These are phyloP conservation scores for Microplitis deprimator DNA, from an alignment of 2,888 invertebrate genomes.

Conservation along the genomic window DNA sequence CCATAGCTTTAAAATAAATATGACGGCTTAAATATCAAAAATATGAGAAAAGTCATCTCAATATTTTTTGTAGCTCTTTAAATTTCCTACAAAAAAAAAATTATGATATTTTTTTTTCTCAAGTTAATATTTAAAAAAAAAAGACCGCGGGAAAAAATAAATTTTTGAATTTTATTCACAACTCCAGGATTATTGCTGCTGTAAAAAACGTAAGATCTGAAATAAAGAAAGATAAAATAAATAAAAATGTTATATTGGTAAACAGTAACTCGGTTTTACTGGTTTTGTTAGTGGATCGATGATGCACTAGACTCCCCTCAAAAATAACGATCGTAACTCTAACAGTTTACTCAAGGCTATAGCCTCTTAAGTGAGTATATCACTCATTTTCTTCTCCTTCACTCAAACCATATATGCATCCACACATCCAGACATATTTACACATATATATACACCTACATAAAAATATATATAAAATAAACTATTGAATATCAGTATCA, in stretches of 20 bases:
- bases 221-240: neutral
- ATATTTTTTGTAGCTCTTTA: too few relatives aligned
- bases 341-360: slow-evolving; percentile 39
- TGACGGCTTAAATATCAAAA: too few relatives aligned
- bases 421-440: neutral
- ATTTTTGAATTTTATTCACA: too few relatives aligned
- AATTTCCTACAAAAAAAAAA: too few relatives aligned
- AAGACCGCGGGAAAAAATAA: too few relatives aligned
- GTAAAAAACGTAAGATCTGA: neutral
- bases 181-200: neutral
- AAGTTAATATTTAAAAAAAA: too few relatives aligned
- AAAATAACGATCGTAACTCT: slow-evolving; percentile 42
- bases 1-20: too few relatives aligned
- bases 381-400: slow-evolving; percentile 22
- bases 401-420: slow-evolving; percentile 7
- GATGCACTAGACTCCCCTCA: slow-evolving; percentile 43
- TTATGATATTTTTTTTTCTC: too few relatives aligned
- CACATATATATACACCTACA: neutral
- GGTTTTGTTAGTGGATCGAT: slow-evolving; percentile 34
- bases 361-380: slow-evolving; percentile 21
- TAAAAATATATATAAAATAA: slow-evolving; percentile 3
- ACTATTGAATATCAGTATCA: slow-evolving; percentile 12
- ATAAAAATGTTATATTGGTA: slow-evolving; percentile 6
- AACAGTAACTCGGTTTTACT: slow-evolving; percentile 16
- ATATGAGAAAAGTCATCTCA: too few relatives aligned